Evolutionary conservation across 2,888 invertebrate species (phyloP).

Genomic region (Tanytarsus gracilentus): DNA sequence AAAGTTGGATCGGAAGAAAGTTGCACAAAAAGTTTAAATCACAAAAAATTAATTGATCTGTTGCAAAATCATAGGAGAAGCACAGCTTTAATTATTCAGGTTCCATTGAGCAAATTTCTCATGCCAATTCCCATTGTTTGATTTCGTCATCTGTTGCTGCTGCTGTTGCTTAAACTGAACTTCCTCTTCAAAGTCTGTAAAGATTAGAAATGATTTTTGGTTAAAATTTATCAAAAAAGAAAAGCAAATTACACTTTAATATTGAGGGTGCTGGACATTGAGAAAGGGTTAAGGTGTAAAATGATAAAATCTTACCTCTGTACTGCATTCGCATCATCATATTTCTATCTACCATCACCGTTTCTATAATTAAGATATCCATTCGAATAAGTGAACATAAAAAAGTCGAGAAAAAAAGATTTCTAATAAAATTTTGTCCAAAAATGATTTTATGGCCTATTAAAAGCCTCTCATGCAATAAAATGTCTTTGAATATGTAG

Average conservation of each 20-base stretch:
- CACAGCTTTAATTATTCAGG: slow-evolving; percentile 39
- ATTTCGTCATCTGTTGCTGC: background rate
- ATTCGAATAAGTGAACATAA: background rate
- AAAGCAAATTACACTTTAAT: background rate
- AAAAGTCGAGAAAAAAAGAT: background rate
- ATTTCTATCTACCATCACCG: slow-evolving; percentile 12
- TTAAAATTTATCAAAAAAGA: background rate
- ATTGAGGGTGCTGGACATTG: slow-evolving; percentile 1
- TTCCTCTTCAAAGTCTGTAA: slow-evolving; percentile 16
- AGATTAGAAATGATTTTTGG: background rate
- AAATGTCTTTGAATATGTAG: too few species aligned
- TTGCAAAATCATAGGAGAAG: background rate
- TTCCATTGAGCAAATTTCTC: slow-evolving; percentile 44
- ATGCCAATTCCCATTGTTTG: slow-evolving; percentile 37
- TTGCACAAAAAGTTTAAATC: background rate
- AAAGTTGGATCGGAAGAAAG: background rate
- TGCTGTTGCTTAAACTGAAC: background rate
- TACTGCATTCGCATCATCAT: slow-evolving; percentile 16
- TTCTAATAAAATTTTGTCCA: too few species aligned
- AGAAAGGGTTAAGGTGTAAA: background rate
- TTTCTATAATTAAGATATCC: background rate
- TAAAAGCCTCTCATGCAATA: too few species aligned
- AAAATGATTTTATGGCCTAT: too few species aligned
- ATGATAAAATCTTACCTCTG: slow-evolving; percentile 6
- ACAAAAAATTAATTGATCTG: background rate